These are phyloP conservation scores for Sphaerophoria taeniata DNA, from an alignment of 2,888 invertebrate species.

Conservation along the genomic window DNA sequence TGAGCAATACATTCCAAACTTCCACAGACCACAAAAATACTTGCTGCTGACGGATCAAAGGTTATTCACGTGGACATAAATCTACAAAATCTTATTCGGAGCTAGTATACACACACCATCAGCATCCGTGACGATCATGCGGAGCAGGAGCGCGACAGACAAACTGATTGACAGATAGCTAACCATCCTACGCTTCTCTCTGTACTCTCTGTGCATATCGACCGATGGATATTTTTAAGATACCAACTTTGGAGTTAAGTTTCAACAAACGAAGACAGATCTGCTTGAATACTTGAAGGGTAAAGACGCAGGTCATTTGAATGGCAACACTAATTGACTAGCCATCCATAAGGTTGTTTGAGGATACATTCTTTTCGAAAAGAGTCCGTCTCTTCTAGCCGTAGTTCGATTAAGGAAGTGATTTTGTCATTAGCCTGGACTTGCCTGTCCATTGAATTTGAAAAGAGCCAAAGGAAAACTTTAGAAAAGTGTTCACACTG, in stretches of 20 bases:
- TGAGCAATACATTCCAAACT: slow-evolving; percentile 38
- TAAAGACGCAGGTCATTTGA: slow-evolving; percentile 62
- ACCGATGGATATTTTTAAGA: background rate
- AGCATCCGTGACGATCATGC: slow-evolving; percentile 54
- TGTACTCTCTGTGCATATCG: background rate
- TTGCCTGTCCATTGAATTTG: too few species aligned
- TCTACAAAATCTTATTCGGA: slow-evolving; percentile 60
- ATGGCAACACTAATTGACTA: slow-evolving; percentile 67
- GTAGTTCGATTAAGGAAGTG: slow-evolving; percentile 42
- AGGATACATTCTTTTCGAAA: slow-evolving; percentile 59
- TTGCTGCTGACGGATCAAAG: slow-evolving; percentile 57
- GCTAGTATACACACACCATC: slow-evolving; percentile 3
- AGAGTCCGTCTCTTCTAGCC: slow-evolving; percentile 20
- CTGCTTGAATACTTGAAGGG: slow-evolving; percentile 21
- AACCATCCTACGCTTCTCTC: slow-evolving; percentile 53
- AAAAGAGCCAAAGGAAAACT: background rate
- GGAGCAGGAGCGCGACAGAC: slow-evolving; percentile 45
- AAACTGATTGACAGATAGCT: slow-evolving; percentile 70
- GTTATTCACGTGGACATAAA: slow-evolving; percentile 70
- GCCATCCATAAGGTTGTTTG: slow-evolving; percentile 52
- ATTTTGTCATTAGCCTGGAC: background rate
- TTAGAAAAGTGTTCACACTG: slow-evolving; percentile 61
- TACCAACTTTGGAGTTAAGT: slow-evolving; percentile 17
- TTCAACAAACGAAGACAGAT: background rate
- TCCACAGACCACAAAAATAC: slow-evolving; percentile 11